Conservation (phyloP, 2,113 vertebrate species). For the Rousettus leschenaultii region DNA sequence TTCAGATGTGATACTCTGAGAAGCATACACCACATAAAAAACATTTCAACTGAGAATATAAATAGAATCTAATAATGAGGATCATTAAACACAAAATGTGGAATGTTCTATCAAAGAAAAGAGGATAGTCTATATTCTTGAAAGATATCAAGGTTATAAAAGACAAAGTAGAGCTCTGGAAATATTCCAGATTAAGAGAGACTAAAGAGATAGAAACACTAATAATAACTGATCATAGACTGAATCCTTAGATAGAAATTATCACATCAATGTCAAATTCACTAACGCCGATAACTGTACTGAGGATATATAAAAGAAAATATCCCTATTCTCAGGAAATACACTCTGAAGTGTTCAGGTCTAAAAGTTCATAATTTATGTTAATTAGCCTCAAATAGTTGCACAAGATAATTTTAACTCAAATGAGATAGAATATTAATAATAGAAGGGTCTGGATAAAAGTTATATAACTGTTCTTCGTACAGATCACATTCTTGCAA, state of each 20-base stretch:
- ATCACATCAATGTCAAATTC: not conserved
- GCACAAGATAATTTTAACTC: not conserved
- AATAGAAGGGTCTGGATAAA: not conserved
- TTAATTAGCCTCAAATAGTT: conserved; percentile 1
- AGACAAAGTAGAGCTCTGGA: not conserved
- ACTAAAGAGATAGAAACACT: not conserved
- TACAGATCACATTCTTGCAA: not conserved
- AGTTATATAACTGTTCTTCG: not conserved
- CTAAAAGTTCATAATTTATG: not conserved
- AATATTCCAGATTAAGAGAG: not conserved
- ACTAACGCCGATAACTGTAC: not conserved
- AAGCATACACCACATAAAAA: not conserved
- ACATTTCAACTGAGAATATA: not conserved
- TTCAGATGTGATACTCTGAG: not conserved
- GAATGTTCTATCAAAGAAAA: not conserved
- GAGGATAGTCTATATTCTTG: not conserved
- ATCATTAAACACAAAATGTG: not conserved
- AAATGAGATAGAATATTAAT: not conserved
- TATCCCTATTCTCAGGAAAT: not conserved
- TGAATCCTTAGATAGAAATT: not conserved
- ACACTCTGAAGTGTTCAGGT: not conserved
- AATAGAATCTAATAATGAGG: not conserved
- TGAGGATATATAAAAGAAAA: not conserved
- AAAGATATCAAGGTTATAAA: not conserved
- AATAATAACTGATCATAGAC: not conserved